Percentiles rank a stretch among this genome's conserved stretches.
These are phyloP conservation scores for Ennomos fuscantarius DNA, from an alignment of 2,888 invertebrate species.

Conservation along the genomic window DNA sequence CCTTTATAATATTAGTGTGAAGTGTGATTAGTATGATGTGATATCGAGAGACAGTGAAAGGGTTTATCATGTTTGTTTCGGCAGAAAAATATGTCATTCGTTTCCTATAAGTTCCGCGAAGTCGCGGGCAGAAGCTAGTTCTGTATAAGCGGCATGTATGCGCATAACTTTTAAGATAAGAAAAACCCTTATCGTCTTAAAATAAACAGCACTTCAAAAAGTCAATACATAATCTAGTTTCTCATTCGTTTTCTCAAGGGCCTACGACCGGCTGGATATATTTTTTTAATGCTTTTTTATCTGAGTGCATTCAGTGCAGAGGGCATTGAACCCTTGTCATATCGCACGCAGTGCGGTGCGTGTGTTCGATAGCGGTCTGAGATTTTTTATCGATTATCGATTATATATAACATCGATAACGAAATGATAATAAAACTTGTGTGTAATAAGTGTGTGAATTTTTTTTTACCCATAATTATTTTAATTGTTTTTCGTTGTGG, in stretches of 20 bases:
- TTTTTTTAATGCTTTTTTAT: conserved; percentile 48
- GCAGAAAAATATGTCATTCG: too few species aligned
- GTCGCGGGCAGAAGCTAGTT: too few species aligned
- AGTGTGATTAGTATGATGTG: too few species aligned
- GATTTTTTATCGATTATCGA: conserved; percentile 29
- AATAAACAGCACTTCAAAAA: conserved; percentile 14
- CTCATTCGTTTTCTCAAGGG: conserved; percentile 34
- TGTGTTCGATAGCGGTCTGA: conserved; percentile 49
- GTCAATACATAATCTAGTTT: conserved; percentile 21
- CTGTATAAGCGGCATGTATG: too few species aligned
- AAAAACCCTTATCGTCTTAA: not conserved
- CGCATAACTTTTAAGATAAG: too few species aligned
- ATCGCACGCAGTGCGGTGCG: conserved; percentile 65
- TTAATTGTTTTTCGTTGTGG: too few species aligned
- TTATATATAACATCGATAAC: conserved; percentile 8
- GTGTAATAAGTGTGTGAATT: not conserved
- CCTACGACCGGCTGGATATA: conserved; percentile 12
- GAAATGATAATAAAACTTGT: conserved; percentile 6
- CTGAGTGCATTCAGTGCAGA: conserved; percentile 61
- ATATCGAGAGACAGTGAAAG: too few species aligned
- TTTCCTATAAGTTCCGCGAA: too few species aligned
- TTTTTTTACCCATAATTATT: too few species aligned
- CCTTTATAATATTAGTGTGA: too few species aligned
- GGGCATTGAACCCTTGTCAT: conserved; percentile 69
- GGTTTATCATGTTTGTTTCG: too few species aligned